Evolutionary conservation across 2,113 vertebrate genomes (phyloP).

Genomic region (Oncorhynchus gorbuscha): DNA sequence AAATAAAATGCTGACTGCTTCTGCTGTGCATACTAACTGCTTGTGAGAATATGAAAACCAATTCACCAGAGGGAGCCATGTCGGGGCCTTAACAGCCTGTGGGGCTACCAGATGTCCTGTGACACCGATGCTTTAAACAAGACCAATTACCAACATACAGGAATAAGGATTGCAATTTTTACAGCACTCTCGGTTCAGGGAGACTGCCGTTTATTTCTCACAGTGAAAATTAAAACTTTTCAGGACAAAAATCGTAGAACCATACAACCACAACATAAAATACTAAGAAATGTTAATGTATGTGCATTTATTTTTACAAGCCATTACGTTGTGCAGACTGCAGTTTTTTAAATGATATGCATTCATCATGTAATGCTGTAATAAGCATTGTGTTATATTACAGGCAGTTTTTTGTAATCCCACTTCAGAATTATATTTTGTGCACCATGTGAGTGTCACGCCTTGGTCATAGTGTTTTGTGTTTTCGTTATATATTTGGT

Average conservation of each 20-base stretch:
- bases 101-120: conserved; percentile 10
- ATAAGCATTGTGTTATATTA: conserved; percentile 26
- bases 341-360: conserved; percentile 5
- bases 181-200: background rate
- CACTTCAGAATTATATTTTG: conserved; percentile 53
- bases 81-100: conserved; percentile 3
- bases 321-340: no score
- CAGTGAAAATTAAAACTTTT: no score
- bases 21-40: conserved; percentile 19
- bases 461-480: no score
- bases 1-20: conserved; percentile 37
- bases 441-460: conserved; percentile 32
- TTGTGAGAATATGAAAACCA: conserved; percentile 26
- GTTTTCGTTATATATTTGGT: no score
- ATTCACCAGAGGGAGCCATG: conserved; percentile 19
- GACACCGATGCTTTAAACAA: conserved; percentile 7
- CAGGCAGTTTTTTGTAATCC: conserved; percentile 46
- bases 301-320: background rate
- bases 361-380: conserved; percentile 26
- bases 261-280: no score
- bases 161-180: background rate
- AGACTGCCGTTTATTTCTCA: conserved; percentile 6
- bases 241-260: no score
- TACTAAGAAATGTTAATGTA: background rate
- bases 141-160: conserved; percentile 7